Percentiles rank a stretch among this genome's conserved stretches.
Conservation (phyloP, 1,140 invertebrate genomes). For the Apocrypta bakeri region DNA sequence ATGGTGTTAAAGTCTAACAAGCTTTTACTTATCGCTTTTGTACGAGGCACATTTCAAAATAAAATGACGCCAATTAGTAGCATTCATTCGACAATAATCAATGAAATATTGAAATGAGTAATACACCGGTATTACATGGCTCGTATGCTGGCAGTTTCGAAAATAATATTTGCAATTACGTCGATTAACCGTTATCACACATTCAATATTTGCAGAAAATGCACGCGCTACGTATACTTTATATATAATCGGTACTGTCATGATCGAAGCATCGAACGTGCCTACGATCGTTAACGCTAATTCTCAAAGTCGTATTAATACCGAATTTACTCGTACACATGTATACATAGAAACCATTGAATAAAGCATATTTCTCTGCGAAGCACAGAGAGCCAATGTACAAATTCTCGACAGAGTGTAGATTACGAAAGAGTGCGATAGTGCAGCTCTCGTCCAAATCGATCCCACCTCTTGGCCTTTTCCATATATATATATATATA, state of each 20-base stretch:
- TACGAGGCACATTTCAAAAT: neutral
- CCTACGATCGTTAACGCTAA: slow-evolving; percentile 17
- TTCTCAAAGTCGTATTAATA: slow-evolving; percentile 13
- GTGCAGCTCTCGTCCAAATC: neutral
- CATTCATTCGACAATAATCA: neutral
- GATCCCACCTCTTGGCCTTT: neutral
- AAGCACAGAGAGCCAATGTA: no score
- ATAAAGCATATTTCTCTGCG: no score
- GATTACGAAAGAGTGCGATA: neutral
- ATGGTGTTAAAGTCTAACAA: no score
- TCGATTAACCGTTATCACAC: neutral
- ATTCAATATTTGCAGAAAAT: slow-evolving; percentile 12
- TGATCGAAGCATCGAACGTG: neutral
- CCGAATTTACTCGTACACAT: neutral
- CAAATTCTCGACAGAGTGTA: neutral
- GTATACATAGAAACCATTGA: no score
- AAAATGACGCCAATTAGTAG: neutral
- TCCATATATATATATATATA: neutral
- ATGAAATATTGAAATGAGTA: neutral
- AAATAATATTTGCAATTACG: slow-evolving; percentile 16
- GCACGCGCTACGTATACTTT: neutral
- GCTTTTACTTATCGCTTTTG: neutral
- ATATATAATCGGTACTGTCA: neutral
- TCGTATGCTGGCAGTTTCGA: no score
- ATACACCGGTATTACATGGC: neutral